Evolutionary conservation across 1,140 invertebrate genomes (phyloP).

Genomic region (Bombyx mandarina): DNA sequence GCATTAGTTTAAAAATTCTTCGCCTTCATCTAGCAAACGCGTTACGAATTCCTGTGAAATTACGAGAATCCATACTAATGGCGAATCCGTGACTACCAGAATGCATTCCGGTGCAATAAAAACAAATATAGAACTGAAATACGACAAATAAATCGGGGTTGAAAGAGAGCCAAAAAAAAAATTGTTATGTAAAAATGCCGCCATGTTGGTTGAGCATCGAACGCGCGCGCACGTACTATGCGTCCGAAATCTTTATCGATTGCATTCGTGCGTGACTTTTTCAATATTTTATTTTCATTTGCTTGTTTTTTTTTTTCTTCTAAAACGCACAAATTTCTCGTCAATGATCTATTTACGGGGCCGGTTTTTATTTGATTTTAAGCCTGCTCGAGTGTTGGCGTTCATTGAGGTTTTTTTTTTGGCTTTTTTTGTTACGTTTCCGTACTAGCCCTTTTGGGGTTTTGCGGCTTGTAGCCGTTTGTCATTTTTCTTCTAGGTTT

Average conservation of each 20-base stretch:
- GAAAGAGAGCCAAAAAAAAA: not conserved
- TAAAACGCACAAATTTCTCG: constrained; percentile 13
- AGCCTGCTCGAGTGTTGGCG: too few species aligned
- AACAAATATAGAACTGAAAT: constrained; percentile 43
- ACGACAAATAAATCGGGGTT: constrained; percentile 35
- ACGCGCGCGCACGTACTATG: constrained; percentile 28
- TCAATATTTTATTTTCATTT: constrained; percentile 23
- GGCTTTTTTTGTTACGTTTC: not conserved
- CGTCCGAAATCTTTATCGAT: constrained; percentile 49
- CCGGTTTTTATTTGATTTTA: too few species aligned
- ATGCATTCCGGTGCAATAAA: constrained; percentile 50
- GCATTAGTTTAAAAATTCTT: not conserved
- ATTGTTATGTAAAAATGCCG: constrained; percentile 23
- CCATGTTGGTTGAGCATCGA: constrained; percentile 23
- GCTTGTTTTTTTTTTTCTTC: not conserved
- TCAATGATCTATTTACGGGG: constrained; percentile 16
- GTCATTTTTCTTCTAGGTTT: too few species aligned
- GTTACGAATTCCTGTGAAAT: too few species aligned
- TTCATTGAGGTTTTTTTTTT: constrained; percentile 6
- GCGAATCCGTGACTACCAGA: constrained; percentile 44
- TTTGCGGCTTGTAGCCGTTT: not conserved
- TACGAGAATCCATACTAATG: constrained; percentile 26
- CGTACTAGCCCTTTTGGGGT: not conserved
- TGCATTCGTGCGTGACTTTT: constrained; percentile 52
- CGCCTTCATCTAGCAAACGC: too few species aligned